These are phyloP conservation scores for Euphydryas editha DNA, from an alignment of 2,888 invertebrate species.

Conservation along the genomic window DNA sequence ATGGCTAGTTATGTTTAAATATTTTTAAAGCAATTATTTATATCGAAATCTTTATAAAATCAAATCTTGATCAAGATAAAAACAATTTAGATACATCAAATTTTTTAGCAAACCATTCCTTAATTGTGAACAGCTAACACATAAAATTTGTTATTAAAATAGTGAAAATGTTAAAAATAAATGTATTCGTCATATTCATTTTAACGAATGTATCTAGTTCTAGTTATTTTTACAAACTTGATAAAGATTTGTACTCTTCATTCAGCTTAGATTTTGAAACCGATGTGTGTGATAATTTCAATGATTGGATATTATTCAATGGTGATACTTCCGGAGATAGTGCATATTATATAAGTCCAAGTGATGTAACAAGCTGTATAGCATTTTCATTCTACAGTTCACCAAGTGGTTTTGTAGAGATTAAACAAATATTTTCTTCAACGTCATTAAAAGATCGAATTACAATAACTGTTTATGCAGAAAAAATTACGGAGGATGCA, in stretches of 20 bases:
- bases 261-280: constrained; percentile 12
- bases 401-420: constrained; percentile 7
- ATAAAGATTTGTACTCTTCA: constrained; percentile 9
- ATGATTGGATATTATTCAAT: constrained; percentile 1
- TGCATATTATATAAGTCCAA: constrained; percentile 17
- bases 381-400: constrained; percentile 15
- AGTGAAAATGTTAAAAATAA: constrained; percentile 16
- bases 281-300: constrained; percentile 11
- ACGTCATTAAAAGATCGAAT: not conserved
- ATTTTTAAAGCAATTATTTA: too few relatives aligned
- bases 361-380: constrained; percentile 10
- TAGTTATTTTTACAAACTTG: constrained; percentile 13
- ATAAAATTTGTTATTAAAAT: not conserved
- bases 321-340: not conserved
- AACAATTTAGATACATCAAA: constrained; percentile 9
- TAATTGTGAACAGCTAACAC: not conserved
- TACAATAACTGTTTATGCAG: constrained; percentile 8
- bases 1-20: constrained; percentile 9
- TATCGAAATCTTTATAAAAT: constrained; percentile 27
- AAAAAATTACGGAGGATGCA: not conserved
- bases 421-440: constrained; percentile 4
- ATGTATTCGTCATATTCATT: not conserved
- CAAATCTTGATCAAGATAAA: constrained; percentile 37
- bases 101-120: constrained; percentile 1
- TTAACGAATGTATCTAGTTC: not conserved